Base-by-base conservation (phyloP, 2,113 vertebrate genomes). In the Ceyx margarethae region DNA sequence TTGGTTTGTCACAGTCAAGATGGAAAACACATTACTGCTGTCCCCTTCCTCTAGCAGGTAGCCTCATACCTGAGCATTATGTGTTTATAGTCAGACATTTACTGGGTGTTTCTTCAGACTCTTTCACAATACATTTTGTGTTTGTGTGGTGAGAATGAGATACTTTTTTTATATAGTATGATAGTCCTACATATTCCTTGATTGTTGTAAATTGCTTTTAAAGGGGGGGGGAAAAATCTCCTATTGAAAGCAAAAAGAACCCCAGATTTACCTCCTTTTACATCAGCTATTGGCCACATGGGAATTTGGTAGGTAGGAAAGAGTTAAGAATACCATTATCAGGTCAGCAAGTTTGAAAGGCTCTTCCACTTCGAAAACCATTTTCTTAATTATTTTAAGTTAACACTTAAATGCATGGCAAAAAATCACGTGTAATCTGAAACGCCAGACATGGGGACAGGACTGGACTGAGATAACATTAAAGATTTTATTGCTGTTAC, bases 401-500 rank as follows among this genome's bases (percentile, higher is more conserved):
- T 98, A 98, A 98, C 97, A 97, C 97, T 98, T 97, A 97, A 97
- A 97, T 97, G 97, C 97, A 95, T 96, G 95, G 96, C 93, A 97
- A 95, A 94, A 97, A 97, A 94, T 95, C 97, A 96, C 46, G 3
- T 96, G 99, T 98, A 99, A 99, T 97, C 90, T 96, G 97, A 99
- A 98, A 98, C 97, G 86, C 84, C 87, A 96, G 98, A 98, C 97
- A 97, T 95, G 95, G 97, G 97, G 98, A 98, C 98, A 98, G 97
- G 97, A 98, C 98, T 96, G 97, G 97, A 98, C 97, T 98, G 98
- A 98, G 98, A 98, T 98, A 98, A 98, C 98, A 98, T 98, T 98
- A 98, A 98, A 98, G 98, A 98, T 99, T 98, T 99, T 98, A 99
- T 98, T 98, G 98, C 99, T 98, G 98, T 98, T 98, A 98, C 98